Percentiles rank a stretch among this genome's conserved stretches.
Conservation (phyloP, 2,888 invertebrate species). For the Cephonodes hylas region DNA sequence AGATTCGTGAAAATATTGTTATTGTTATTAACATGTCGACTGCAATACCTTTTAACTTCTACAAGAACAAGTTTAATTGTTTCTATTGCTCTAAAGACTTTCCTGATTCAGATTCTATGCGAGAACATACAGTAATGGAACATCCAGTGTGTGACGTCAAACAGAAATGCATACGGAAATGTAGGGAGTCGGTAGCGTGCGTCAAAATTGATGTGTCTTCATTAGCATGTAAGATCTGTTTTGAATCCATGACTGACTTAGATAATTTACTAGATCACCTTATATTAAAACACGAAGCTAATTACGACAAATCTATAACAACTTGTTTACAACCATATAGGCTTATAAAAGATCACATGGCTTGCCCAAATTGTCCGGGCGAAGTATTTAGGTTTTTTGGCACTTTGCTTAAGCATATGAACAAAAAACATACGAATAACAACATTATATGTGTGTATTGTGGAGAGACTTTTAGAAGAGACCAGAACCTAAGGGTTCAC, state of each 20-base stretch:
- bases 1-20: conserved; percentile 67
- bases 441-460: conserved; percentile 74
- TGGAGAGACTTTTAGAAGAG: conserved; percentile 67
- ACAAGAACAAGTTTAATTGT: conserved; percentile 73
- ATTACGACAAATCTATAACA: conserved; percentile 67
- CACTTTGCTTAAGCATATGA: conserved; percentile 69
- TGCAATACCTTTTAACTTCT: conserved; percentile 73
- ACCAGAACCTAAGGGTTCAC: conserved; percentile 70
- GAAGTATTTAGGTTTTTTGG: conserved; percentile 72
- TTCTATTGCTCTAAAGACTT: conserved; percentile 75
- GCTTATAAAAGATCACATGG: conserved; percentile 67
- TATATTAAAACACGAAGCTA: conserved; percentile 61
- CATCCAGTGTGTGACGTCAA: conserved; percentile 68
- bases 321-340: conserved; percentile 69
- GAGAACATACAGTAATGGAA: conserved; percentile 62
- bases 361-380: conserved; percentile 62
- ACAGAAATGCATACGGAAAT: conserved; percentile 68
- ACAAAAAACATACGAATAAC: conserved; percentile 69
- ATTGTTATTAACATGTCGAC: conserved; percentile 73
- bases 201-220: conserved; percentile 71
- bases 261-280: conserved; percentile 65
- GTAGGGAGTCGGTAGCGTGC: conserved; percentile 68
- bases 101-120: conserved; percentile 63
- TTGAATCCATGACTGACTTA: conserved; percentile 57
- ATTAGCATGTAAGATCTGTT: conserved; percentile 68